A percentile compares a stretch with the other conserved stretches of the same genome.
Evolutionary conservation across 1,140 invertebrate genomes (phyloP).

Genomic region (Acromyrmex charruanus): DNA sequence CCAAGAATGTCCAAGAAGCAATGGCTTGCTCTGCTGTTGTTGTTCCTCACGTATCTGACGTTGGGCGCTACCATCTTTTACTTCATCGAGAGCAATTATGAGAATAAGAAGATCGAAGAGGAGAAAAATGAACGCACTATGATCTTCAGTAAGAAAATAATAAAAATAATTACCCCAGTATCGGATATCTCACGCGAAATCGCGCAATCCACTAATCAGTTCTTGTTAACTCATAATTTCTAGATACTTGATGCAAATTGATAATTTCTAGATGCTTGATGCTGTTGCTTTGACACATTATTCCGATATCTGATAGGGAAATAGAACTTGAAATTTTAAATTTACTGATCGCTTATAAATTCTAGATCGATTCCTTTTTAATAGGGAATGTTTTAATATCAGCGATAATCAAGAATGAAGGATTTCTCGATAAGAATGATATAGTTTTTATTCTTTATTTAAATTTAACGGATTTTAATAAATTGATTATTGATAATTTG

Average conservation of each 20-base stretch:
- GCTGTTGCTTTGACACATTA: neutral
- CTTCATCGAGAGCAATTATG: conserved; percentile 90
- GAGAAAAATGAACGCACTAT: conserved; percentile 89
- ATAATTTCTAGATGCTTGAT: neutral
- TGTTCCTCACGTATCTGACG: conserved; percentile 92
- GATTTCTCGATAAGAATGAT: neutral
- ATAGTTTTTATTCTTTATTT: neutral
- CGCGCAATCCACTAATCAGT: neutral
- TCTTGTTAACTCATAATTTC: neutral
- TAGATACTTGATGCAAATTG: neutral
- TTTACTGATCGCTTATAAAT: neutral
- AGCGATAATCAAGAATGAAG: neutral
- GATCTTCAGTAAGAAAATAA: conserved; percentile 89
- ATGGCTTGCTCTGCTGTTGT: conserved; percentile 91
- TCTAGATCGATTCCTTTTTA: neutral
- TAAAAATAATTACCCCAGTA: neutral
- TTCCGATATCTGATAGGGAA: neutral
- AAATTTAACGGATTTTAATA: neutral
- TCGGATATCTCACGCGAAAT: conserved; percentile 10
- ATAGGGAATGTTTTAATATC: neutral
- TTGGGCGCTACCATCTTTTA: conserved; percentile 93
- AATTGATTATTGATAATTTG: neutral
- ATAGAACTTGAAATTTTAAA: neutral
- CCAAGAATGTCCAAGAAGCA: conserved; percentile 93
- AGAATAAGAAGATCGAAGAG: conserved; percentile 87